Conservation (phyloP, 2,888 invertebrate genomes). For the Synanthedon vespiformis region DNA sequence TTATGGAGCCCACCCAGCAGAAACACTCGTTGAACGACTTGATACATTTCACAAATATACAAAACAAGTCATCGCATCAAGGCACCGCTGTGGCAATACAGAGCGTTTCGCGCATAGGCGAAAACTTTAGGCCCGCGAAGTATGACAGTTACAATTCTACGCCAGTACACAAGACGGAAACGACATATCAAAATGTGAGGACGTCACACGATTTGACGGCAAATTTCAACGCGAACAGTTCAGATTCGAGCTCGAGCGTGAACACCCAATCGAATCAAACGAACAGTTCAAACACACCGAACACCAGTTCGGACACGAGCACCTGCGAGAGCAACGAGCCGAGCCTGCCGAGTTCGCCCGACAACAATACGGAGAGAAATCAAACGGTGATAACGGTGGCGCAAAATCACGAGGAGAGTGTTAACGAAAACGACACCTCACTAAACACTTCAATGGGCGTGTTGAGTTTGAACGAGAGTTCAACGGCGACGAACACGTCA, state of each 20-base stretch:
- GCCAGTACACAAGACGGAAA: slow-evolving; percentile 37
- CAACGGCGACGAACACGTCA: slow-evolving; percentile 58
- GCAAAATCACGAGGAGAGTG: slow-evolving; percentile 17
- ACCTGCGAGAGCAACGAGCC: slow-evolving; percentile 79
- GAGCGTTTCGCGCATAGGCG: slow-evolving; percentile 37
- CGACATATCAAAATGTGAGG: slow-evolving; percentile 47
- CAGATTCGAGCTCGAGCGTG: slow-evolving; percentile 78
- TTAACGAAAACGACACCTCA: slow-evolving; percentile 31
- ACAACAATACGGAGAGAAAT: slow-evolving; percentile 40
- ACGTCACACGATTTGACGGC: slow-evolving; percentile 38
- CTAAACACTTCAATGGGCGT: slow-evolving; percentile 52
- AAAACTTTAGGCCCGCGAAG: slow-evolving; percentile 33
- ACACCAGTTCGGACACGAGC: slow-evolving; percentile 78
- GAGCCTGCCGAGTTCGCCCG: slow-evolving; percentile 78
- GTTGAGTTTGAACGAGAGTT: slow-evolving; percentile 53
- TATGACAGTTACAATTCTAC: slow-evolving; percentile 39
- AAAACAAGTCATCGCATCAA: slow-evolving; percentile 25
- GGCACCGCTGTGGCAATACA: slow-evolving; percentile 36
- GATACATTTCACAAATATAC: slow-evolving; percentile 42
- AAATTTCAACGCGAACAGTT: slow-evolving; percentile 52
- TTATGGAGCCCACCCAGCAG: slow-evolving; percentile 38
- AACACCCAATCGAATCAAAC: slow-evolving; percentile 70
- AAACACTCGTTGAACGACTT: slow-evolving; percentile 43
- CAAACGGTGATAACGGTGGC: slow-evolving; percentile 26
- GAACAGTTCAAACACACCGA: slow-evolving; percentile 78